phyloP scores from a whole-genome alignment of 2,797 vertebrate species.

The Bradypodion ventrale region DNA sequence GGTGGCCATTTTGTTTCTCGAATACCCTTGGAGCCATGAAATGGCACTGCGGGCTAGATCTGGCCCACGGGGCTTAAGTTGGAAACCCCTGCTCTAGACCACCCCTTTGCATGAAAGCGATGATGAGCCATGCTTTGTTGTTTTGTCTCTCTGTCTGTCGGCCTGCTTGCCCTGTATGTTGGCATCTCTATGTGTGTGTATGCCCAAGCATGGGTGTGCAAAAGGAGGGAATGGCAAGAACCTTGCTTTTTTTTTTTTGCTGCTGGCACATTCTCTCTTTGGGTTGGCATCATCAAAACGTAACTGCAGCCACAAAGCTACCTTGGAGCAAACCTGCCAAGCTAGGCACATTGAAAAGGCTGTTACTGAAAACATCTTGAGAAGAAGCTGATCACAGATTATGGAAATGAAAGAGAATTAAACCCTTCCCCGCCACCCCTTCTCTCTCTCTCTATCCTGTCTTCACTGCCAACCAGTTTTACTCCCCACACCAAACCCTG shows the following conservation, averaged over 20 bases:
- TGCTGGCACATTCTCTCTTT: constrained; percentile 78
- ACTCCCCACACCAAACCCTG: constrained; percentile 13
- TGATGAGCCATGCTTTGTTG: no score
- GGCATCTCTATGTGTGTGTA: no score
- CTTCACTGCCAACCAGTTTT: constrained; percentile 36
- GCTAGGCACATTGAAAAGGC: constrained; percentile 64
- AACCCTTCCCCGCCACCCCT: no score
- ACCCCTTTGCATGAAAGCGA: no score
- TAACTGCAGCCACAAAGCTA: constrained; percentile 80
- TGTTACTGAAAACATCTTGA: constrained; percentile 58
- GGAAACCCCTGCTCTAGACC: no score
- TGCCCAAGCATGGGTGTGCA: no score
- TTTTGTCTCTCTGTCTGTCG: no score
- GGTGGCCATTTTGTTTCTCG: no score
- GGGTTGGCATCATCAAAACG: constrained; percentile 76
- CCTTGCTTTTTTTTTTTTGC: constrained; percentile 80
- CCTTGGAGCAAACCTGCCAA: constrained; percentile 70
- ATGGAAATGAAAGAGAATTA: constrained; percentile 43
- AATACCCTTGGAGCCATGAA: no score
- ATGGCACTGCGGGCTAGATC: no score
- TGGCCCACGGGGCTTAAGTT: no score
- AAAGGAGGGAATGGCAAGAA: constrained; percentile 49
- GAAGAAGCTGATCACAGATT: constrained; percentile 65
- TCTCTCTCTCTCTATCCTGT: constrained; percentile 30
- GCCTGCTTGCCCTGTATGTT: no score